A percentile compares a stretch with the other conserved stretches of the same genome.
Conservation (phyloP, 1,140 invertebrate genomes). For the Papilio polyxenes region DNA sequence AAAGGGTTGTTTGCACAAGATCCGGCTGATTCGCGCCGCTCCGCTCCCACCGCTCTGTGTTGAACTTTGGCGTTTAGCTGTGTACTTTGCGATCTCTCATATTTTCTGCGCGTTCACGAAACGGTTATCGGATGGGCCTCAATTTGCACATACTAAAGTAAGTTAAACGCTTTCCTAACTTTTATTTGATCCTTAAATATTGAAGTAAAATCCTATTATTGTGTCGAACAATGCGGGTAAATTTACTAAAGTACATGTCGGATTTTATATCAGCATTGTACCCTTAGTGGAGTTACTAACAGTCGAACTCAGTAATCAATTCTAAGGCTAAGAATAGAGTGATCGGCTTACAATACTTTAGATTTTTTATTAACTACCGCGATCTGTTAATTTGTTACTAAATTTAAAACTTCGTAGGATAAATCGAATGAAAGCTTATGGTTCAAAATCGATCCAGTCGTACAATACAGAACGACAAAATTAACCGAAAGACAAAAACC, state of each 20-base stretch:
- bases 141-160: conserved; percentile 1
- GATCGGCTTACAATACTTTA: too few species aligned
- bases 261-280: too few species aligned
- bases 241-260: background rate
- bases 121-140: background rate
- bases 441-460: too few species aligned
- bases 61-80: conserved; percentile 4
- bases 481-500: too few species aligned
- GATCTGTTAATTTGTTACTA: too few species aligned
- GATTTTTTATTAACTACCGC: too few species aligned
- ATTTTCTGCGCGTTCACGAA: background rate
- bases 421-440: too few species aligned
- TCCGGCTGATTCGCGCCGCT: conserved; percentile 44
- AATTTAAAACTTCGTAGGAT: too few species aligned
- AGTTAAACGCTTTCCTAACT: conserved; percentile 1
- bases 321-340: too few species aligned
- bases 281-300: too few species aligned
- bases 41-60: background rate
- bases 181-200: background rate
- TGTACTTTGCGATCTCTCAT: conserved; percentile 2
- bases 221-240: background rate
- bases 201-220: background rate
- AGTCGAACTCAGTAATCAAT: too few species aligned
- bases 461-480: too few species aligned
- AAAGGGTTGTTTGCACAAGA: conserved; percentile 51